Conservation (phyloP, 2,797 vertebrate genomes). For the Alauda arvensis region DNA sequence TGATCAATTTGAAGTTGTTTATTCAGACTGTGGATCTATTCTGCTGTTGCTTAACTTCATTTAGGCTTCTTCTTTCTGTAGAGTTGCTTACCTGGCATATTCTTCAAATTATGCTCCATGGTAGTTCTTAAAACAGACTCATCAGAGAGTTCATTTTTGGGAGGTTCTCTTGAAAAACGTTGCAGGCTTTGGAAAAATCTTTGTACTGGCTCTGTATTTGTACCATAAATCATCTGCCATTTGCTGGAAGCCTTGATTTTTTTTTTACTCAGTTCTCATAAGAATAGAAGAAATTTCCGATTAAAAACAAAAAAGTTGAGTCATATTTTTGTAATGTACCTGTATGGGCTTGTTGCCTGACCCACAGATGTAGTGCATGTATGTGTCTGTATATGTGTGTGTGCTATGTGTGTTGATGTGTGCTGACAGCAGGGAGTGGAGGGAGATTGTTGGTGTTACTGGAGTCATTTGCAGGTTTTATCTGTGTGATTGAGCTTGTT, state of each 20-base stretch:
- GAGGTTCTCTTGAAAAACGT: background rate
- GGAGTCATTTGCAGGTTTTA: background rate
- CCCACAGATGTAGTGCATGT: background rate
- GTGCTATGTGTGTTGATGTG: background rate
- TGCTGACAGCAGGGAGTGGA: background rate
- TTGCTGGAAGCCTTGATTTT: background rate
- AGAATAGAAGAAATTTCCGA: background rate
- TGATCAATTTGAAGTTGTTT: slow-evolving; percentile 2
- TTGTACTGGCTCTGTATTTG: background rate
- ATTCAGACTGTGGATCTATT: background rate
- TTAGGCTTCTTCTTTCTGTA: background rate
- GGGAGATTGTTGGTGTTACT: background rate
- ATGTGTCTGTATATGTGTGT: fast-evolving
- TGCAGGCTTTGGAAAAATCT: background rate
- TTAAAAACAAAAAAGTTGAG: background rate
- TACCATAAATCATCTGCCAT: background rate
- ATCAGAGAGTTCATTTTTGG: background rate
- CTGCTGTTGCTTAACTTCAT: background rate
- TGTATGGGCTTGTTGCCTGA: background rate
- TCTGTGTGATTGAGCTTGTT: background rate
- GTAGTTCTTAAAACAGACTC: background rate
- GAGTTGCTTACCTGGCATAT: background rate
- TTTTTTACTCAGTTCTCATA: background rate
- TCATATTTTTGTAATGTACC: background rate
- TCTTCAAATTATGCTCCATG: background rate